Conservation (phyloP, 2,797 vertebrate species). For the Emys orbicularis region DNA sequence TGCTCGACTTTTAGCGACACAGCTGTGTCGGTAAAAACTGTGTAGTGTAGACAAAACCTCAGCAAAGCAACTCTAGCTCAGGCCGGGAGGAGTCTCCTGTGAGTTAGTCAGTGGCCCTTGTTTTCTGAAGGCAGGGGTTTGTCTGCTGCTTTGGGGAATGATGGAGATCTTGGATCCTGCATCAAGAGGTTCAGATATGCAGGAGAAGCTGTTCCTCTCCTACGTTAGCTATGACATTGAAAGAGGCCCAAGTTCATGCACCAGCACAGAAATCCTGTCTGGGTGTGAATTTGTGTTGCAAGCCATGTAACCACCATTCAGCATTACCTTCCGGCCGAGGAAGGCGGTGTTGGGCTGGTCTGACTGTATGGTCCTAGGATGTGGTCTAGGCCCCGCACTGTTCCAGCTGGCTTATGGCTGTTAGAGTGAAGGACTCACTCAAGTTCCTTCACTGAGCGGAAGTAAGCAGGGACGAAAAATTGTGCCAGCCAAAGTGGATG, state of each 20-base stretch:
- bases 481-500: not conserved
- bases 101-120: not conserved
- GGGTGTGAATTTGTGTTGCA: rapidly evolving
- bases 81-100: not conserved
- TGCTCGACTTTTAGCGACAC: no score
- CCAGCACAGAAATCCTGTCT: rapidly evolving
- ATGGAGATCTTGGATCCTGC: not conserved
- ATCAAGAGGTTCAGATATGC: not conserved
- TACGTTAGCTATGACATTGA: not conserved
- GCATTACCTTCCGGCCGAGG: rapidly evolving
- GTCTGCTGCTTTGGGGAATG: not conserved
- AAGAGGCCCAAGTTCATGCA: rapidly evolving
- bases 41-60: no score
- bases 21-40: no score
- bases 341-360: not conserved
- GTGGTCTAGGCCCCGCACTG: not conserved
- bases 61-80: not conserved
- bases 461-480: not conserved
- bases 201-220: not conserved
- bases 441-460: not conserved
- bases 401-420: not conserved
- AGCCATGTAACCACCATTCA: not conserved
- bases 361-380: not conserved
- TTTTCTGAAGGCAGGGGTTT: not conserved
- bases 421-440: not conserved